These are phyloP conservation scores for Pycnomerus fuliginosus DNA, from an alignment of 2,888 invertebrate species.

Conservation along the genomic window DNA sequence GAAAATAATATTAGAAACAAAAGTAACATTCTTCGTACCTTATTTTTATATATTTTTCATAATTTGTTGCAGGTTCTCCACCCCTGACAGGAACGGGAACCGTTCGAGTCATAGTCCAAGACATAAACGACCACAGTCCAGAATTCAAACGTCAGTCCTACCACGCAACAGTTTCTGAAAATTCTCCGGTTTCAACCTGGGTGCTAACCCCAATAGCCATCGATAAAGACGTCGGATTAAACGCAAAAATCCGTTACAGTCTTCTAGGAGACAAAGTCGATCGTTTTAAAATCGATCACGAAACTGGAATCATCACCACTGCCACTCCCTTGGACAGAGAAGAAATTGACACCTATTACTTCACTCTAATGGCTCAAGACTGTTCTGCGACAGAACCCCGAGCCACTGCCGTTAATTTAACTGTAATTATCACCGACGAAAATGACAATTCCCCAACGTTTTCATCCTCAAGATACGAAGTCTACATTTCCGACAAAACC, in stretches of 20 bases:
- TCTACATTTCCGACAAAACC: conserved; percentile 81
- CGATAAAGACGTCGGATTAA: conserved; percentile 81
- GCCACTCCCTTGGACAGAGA: conserved; percentile 76
- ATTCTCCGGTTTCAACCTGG: conserved; percentile 73
- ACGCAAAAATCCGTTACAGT: conserved; percentile 84
- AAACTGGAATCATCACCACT: conserved; percentile 78
- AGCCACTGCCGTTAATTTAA: conserved; percentile 80
- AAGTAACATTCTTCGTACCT: no score
- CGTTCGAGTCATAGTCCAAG: conserved; percentile 85
- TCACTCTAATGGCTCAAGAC: conserved; percentile 86
- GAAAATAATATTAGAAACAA: no score
- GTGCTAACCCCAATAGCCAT: conserved; percentile 77
- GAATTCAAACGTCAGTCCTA: conserved; percentile 83
- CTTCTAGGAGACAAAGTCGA: conserved; percentile 79
- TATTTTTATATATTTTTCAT: no score
- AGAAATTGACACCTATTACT: conserved; percentile 71
- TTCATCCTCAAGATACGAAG: conserved; percentile 70
- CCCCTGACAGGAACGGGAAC: conserved; percentile 91
- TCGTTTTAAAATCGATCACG: conserved; percentile 75
- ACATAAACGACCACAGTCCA: conserved; percentile 92
- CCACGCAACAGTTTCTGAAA: conserved; percentile 77
- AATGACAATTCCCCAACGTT: conserved; percentile 86
- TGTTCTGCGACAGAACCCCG: conserved; percentile 82
- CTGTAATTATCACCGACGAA: conserved; percentile 75
- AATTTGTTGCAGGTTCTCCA: conserved; percentile 73